A percentile compares a stretch with the other conserved stretches of the same genome.
These are phyloP conservation scores for Apodemus speciosus DNA, from an alignment of 2,113 vertebrate genomes.

Conservation along the genomic window DNA sequence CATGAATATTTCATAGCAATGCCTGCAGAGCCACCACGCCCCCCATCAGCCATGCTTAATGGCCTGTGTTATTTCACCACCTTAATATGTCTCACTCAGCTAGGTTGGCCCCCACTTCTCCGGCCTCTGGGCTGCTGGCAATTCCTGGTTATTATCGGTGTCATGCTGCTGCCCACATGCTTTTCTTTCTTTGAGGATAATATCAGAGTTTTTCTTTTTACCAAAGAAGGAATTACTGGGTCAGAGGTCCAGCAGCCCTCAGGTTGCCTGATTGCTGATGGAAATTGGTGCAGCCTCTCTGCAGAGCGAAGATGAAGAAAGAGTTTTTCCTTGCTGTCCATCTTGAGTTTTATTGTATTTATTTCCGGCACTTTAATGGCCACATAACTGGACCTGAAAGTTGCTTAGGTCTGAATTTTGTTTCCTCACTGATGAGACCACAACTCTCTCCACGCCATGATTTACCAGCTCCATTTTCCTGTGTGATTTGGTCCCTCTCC, in stretches of 20 bases:
- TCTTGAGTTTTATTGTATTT: conserved; percentile 41
- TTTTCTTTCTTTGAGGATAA: conserved; percentile 47
- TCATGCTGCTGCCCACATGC: background rate
- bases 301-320: background rate
- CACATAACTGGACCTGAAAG: conserved; percentile 22
- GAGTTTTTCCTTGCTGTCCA: background rate
- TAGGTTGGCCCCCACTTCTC: background rate
- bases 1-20: conserved; percentile 25
- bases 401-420: conserved; percentile 52
- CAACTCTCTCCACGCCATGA: conserved; percentile 3
- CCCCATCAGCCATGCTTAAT: background rate
- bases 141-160: background rate
- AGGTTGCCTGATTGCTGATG: background rate
- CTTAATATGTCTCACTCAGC: background rate
- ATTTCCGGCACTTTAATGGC: conserved; percentile 39
- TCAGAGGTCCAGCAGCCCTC: background rate
- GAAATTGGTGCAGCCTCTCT: conserved; percentile 28
- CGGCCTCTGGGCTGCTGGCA: background rate
- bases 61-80: background rate
- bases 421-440: background rate
- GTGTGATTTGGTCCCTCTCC: conserved; percentile 45
- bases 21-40: background rate
- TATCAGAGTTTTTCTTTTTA: background rate
- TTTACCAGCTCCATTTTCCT: conserved; percentile 57
- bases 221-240: conserved; percentile 5